phyloP scores from a whole-genome alignment of 2,888 invertebrate species.

The Dryomyza anilis region DNA sequence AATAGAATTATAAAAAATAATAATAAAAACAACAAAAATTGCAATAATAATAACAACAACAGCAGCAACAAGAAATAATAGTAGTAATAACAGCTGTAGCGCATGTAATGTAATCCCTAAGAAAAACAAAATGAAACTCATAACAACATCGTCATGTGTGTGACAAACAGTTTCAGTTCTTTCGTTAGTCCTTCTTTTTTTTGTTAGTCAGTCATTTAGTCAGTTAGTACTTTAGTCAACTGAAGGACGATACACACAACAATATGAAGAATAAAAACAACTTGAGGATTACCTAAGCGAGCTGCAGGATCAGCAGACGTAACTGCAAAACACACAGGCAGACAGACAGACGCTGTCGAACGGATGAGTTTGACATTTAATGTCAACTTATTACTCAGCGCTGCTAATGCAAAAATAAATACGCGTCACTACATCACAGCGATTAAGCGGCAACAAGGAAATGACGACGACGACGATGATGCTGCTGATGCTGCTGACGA shows the following conservation, averaged over 20 bases:
- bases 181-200: no score
- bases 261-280: background rate
- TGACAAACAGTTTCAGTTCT: no score
- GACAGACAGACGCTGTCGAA: background rate
- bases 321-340: no score
- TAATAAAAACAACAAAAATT: no score
- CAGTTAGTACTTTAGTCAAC: no score
- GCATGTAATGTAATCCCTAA: slow-evolving; percentile 22
- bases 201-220: no score
- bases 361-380: slow-evolving; percentile 29
- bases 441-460: background rate
- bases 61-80: slow-evolving; percentile 6
- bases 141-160: background rate
- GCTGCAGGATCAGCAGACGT: background rate
- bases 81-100: no score
- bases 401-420: slow-evolving; percentile 30
- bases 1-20: no score
- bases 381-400: slow-evolving; percentile 33
- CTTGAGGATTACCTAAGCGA: background rate
- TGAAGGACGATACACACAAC: background rate
- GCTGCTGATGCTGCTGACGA: background rate
- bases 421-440: slow-evolving; percentile 14
- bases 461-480: background rate
- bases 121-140: slow-evolving; percentile 22
- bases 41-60: no score